Base-by-base conservation (phyloP, 2,888 invertebrate genomes). In the Sericinus montela region DNA sequence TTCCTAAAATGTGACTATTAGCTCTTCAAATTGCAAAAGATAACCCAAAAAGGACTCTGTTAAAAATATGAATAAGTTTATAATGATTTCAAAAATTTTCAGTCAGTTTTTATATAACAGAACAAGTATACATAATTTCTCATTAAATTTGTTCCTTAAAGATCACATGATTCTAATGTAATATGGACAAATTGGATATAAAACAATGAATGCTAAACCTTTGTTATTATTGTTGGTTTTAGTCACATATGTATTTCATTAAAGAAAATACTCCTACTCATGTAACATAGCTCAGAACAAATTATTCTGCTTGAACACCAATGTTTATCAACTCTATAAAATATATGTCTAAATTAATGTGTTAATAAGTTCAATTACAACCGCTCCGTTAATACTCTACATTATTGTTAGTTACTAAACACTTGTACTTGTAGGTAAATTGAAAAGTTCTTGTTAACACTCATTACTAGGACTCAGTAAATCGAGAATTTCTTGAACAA, bases 401-500 rank as follows among this genome's bases (percentile, higher is more conserved):
- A 67, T 73, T 73, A 78, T 69, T 78, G 82, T 87, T 86, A 86
- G 83, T 86, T 69, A 72, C 76, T 85, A 83, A 83, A 80, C 80
- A 84, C 78, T 83, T 86, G 86, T 86, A 86, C 86, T 87, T 85
- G 79, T 70, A 75, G 80, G 84, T 76, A 62, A 61, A 58, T 58
- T 60, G 60, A 67, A 71, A 52, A 62, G 66, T 60, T 61, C 67
- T 69, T 65, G 67, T 62, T 45, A 45, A 49, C 49, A 49, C 16
- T 49, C 39, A 5, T 44, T 60, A 81, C 81, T 83, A 82, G 73
- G 83, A 79, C 60, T 85, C 81, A 88, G 84, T 75, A 89, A 76
- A 65, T 95, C 94, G 79, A 97, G 86, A 79, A 96, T 93, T 89
- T 95, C 93, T 68, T 92, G 92, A 59, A 97, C 95, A 80, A 95